Evolutionary conservation across 2,888 invertebrate species (phyloP).

Genomic region (Yponomeuta sedellus): DNA sequence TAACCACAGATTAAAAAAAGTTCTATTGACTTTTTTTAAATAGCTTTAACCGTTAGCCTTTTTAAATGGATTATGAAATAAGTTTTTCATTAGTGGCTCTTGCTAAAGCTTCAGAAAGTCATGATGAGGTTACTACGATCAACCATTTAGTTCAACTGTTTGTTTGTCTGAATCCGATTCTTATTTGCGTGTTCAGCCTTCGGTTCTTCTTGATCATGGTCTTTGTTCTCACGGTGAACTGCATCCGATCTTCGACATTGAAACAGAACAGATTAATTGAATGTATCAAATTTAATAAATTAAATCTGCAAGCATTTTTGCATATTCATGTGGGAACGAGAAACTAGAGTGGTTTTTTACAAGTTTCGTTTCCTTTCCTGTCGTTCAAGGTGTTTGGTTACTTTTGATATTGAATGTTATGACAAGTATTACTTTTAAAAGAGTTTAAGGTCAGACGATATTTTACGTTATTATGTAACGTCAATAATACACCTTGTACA

Average conservation of each 20-base stretch:
- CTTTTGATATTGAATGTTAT: neutral
- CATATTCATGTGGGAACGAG: conserved; percentile 1
- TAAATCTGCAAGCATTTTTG: neutral
- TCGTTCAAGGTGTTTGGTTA: neutral
- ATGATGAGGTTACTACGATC: no score
- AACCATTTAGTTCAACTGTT: no score
- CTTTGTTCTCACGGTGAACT: conserved; percentile 40
- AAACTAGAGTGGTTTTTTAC: neutral
- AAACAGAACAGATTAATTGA: neutral
- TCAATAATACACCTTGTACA: no score
- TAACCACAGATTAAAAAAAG: no score
- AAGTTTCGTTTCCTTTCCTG: neutral
- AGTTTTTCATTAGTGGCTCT: no score
- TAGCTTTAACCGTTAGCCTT: no score
- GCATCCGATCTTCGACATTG: conserved; percentile 29
- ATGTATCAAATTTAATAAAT: neutral
- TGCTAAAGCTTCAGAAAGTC: no score
- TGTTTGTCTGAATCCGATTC: no score
- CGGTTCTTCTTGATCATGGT: neutral
- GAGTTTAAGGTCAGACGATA: neutral
- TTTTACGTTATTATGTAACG: neutral
- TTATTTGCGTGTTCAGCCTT: no score
- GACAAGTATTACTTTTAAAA: neutral
- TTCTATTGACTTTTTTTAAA: no score
- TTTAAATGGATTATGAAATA: no score